Evolutionary conservation across 2,797 vertebrate species (phyloP).

Genomic region (Coreius guichenoti): DNA sequence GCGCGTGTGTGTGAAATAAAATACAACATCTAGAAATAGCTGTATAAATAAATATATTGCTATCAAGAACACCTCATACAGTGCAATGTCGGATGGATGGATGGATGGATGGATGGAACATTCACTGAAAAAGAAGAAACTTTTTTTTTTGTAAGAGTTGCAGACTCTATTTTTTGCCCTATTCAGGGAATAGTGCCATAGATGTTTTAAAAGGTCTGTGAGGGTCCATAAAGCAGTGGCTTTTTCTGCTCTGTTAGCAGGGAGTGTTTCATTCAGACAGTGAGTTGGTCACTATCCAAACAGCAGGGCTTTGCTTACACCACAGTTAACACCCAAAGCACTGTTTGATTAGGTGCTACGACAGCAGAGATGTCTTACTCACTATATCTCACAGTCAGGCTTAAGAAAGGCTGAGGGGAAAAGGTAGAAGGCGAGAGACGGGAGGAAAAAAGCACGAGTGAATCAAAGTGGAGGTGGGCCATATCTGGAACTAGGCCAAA

Average conservation of each 20-base stretch:
- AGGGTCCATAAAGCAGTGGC: background rate
- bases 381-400: conserved; percentile 30
- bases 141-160: background rate
- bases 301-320: conserved; percentile 38
- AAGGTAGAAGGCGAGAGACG: conserved; percentile 15
- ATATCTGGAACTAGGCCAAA: conserved; percentile 50
- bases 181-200: background rate
- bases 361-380: conserved; percentile 44
- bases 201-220: conserved; percentile 5
- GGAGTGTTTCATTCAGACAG: conserved; percentile 20
- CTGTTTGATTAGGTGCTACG: conserved; percentile 47
- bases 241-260: conserved; percentile 29
- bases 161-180: background rate
- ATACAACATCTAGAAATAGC: no score
- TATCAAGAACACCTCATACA: no score
- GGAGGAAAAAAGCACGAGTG: conserved; percentile 8
- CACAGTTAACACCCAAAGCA: conserved; percentile 38
- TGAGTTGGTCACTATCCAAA: conserved; percentile 41
- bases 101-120: background rate
- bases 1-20: background rate
- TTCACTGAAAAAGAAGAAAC: background rate
- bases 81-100: background rate
- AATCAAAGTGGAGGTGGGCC: conserved; percentile 11
- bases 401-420: background rate
- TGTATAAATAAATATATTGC: no score